Evolutionary conservation across 2,113 vertebrate genomes (phyloP).

Genomic region (Sceloporus undulatus): DNA sequence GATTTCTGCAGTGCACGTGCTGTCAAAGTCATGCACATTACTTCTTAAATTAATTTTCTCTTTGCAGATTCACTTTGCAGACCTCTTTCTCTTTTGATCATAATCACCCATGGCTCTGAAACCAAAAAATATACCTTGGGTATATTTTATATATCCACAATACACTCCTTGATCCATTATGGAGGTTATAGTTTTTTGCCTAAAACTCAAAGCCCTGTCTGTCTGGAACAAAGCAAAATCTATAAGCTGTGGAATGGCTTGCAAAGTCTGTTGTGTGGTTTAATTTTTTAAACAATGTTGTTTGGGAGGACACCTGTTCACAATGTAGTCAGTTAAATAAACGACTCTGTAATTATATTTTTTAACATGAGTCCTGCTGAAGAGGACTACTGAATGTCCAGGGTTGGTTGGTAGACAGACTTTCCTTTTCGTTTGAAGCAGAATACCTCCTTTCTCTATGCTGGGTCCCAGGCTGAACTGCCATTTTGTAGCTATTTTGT

Average conservation of each 20-base stretch:
- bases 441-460: neutral
- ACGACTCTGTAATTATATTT: no score
- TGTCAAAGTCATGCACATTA: neutral
- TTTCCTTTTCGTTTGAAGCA: neutral
- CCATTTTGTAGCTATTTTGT: slow-evolving; percentile 19
- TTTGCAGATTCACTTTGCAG: no score
- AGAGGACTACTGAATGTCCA: neutral
- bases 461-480: slow-evolving; percentile 21
- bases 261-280: neutral
- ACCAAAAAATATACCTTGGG: neutral
- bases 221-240: neutral
- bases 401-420: neutral
- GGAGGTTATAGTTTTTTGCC: no score
- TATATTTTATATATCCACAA: no score
- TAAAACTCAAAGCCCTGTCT: no score
- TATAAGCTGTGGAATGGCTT: neutral
- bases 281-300: neutral
- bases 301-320: neutral
- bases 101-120: neutral
- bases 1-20: neutral
- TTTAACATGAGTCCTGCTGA: neutral
- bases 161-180: no score
- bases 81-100: no score
- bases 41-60: no score
- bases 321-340: neutral